Conservation (phyloP, 2,888 invertebrate genomes). For the Apamea epomidion region DNA sequence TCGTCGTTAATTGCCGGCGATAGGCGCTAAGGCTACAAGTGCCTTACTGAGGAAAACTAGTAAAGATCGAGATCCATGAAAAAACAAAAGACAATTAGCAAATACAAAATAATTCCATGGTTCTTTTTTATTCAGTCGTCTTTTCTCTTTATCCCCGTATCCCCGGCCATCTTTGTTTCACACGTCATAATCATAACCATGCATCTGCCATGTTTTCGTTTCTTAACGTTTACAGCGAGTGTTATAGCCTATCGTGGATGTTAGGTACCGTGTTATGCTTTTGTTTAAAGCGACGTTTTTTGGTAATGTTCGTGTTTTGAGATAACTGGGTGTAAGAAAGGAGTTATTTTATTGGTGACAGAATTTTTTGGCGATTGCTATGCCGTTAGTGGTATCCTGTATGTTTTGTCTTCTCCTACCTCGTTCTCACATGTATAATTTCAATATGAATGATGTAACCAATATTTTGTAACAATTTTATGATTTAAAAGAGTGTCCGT, state of each 20-base stretch:
- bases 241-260: constrained; percentile 57
- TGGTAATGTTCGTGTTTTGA: constrained; percentile 31
- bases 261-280: constrained; percentile 44
- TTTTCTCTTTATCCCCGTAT: constrained; percentile 41
- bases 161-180: constrained; percentile 31
- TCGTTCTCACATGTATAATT: no score
- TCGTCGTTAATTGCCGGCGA: no score
- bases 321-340: background rate
- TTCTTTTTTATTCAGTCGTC: constrained; percentile 12
- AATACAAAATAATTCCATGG: background rate
- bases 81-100: background rate
- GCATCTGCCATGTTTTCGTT: constrained; percentile 54
- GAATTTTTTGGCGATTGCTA: constrained; percentile 5
- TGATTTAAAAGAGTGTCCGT: no score
- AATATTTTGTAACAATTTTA: no score
- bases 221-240: constrained; percentile 47
- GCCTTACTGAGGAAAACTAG: background rate
- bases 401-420: background rate
- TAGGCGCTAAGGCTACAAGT: background rate
- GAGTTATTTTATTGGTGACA: constrained; percentile 36
- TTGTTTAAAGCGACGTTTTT: constrained; percentile 36
- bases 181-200: constrained; percentile 52
- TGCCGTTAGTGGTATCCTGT: background rate
- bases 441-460: no score
- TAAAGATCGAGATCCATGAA: background rate